Conservation (phyloP, 2,888 invertebrate genomes). For the Oscheius sp. region DNA sequence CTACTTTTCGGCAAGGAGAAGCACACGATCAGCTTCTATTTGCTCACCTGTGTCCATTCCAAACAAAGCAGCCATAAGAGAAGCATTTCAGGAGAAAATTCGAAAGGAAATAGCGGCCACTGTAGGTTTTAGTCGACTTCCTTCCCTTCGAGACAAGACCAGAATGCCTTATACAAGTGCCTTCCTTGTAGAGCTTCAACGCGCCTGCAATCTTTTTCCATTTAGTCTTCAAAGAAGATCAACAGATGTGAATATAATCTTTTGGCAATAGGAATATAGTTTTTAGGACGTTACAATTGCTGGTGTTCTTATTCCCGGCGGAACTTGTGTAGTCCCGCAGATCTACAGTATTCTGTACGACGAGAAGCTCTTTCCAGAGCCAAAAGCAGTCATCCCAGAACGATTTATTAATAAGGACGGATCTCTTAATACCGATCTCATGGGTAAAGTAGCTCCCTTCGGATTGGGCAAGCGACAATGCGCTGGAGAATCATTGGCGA, state of each 20-base stretch:
- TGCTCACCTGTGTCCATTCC: no score
- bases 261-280: not conserved
- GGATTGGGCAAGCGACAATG: slow-evolving; percentile 4
- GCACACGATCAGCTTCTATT: no score
- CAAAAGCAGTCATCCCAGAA: slow-evolving; percentile 42
- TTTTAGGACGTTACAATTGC: slow-evolving; percentile 29
- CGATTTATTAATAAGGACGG: slow-evolving; percentile 45
- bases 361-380: slow-evolving; percentile 39
- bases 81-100: slow-evolving; percentile 27
- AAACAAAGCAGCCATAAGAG: no score
- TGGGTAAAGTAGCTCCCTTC: not conserved
- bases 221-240: not conserved
- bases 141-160: slow-evolving; percentile 39
- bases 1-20: not conserved
- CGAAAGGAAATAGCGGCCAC: not conserved
- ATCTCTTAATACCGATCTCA: slow-evolving; percentile 35
- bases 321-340: slow-evolving; percentile 34
- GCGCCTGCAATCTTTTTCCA: slow-evolving; percentile 42
- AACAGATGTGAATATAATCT: not conserved
- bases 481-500: slow-evolving; percentile 22
- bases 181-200: slow-evolving; percentile 35
- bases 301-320: slow-evolving; percentile 29
- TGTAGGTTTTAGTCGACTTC: not conserved
- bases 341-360: slow-evolving; percentile 38
- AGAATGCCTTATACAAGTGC: slow-evolving; percentile 40